phyloP scores from a whole-genome alignment of 2,888 invertebrate species.

The Sarcophaga carnaria region DNA sequence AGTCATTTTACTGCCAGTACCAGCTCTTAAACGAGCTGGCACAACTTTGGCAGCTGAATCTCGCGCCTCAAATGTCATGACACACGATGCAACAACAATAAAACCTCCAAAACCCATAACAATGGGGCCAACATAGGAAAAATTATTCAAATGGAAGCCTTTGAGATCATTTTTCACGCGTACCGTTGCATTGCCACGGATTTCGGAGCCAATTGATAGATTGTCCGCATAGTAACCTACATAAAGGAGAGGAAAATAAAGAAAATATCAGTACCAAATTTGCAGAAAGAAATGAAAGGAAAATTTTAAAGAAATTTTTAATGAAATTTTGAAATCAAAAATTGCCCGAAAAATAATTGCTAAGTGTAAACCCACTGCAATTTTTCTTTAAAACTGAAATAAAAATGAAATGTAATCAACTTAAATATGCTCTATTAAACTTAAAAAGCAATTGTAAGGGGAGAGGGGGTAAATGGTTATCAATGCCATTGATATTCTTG shows the following conservation, averaged over 20 bases:
- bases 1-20: conserved; percentile 76
- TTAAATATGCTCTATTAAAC: background rate
- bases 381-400: background rate
- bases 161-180: conserved; percentile 91
- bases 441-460: background rate
- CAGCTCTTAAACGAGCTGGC: conserved; percentile 87
- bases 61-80: conserved; percentile 98
- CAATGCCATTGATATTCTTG: background rate
- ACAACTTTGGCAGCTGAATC: conserved; percentile 97
- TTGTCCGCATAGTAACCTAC: conserved; percentile 93
- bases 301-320: too few species aligned
- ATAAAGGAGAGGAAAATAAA: background rate
- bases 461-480: background rate
- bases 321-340: too few species aligned
- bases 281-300: background rate
- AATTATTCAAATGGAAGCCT: conserved; percentile 92
- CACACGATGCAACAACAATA: conserved; percentile 97
- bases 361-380: too few species aligned
- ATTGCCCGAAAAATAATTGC: too few species aligned
- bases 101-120: conserved; percentile 99
- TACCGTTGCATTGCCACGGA: conserved; percentile 90
- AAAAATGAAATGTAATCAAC: background rate
- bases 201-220: conserved; percentile 89
- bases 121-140: conserved; percentile 98
- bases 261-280: background rate